These are phyloP conservation scores for Orthochromis malagaraziensis DNA, from an alignment of 2,113 vertebrate species.

Conservation along the genomic window DNA sequence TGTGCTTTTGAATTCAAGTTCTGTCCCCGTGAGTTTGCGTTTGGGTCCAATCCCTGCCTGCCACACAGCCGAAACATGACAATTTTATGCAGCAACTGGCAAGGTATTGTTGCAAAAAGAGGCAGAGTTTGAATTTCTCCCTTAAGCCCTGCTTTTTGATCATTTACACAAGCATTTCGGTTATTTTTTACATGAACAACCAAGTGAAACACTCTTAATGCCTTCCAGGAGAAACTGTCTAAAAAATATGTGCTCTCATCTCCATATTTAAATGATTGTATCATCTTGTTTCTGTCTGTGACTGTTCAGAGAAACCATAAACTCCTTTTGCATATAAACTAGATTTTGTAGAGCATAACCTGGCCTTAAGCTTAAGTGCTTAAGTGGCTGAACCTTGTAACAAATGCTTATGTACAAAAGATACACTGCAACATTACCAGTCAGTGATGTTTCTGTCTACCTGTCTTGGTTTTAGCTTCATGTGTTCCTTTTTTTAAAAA, in stretches of 20 bases:
- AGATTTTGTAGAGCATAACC: neutral
- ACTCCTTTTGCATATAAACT: neutral
- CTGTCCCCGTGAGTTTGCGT: too few species aligned
- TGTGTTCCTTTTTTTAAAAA: neutral
- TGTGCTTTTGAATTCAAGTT: too few species aligned
- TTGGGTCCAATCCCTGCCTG: too few species aligned
- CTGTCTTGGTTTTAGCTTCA: neutral
- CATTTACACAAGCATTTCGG: neutral
- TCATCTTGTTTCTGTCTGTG: neutral
- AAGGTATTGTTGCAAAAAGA: neutral
- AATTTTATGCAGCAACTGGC: neutral
- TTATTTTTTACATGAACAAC: neutral
- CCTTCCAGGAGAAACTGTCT: neutral
- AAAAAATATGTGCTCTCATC: neutral
- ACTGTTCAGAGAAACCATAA: neutral
- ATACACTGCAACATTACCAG: neutral
- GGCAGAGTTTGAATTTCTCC: neutral
- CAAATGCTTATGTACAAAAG: neutral
- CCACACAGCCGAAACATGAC: too few species aligned
- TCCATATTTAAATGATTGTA: neutral
- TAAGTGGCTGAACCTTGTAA: neutral
- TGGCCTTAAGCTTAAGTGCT: neutral
- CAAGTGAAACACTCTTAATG: neutral
- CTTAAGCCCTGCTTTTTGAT: neutral
- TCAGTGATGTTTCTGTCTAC: neutral